These are phyloP conservation scores for Steinernema feltiae DNA, from an alignment of 1,140 invertebrate genomes.

Conservation along the genomic window DNA sequence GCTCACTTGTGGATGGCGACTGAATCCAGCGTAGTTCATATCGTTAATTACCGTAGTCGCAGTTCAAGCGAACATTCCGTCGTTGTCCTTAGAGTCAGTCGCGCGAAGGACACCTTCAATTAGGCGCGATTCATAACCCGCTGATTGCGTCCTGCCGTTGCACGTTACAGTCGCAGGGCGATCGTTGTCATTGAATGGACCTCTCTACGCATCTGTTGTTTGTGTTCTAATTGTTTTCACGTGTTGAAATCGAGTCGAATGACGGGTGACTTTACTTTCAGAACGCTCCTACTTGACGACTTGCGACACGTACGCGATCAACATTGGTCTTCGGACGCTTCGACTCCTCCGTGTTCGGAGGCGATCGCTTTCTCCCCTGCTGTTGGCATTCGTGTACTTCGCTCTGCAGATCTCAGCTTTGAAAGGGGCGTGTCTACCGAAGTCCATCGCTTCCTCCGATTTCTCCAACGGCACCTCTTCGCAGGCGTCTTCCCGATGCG, in stretches of 20 bases:
- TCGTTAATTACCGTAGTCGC: no score
- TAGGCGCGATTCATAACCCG: no score
- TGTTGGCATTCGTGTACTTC: background rate
- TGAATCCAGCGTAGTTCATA: no score
- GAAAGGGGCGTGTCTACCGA: background rate
- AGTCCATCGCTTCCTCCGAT: background rate
- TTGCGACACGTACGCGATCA: background rate
- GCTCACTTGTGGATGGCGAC: no score
- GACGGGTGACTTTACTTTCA: background rate
- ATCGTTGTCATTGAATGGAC: background rate
- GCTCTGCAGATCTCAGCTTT: background rate
- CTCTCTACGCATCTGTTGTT: background rate
- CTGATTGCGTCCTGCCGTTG: no score
- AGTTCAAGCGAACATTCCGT: no score
- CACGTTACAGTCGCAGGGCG: background rate
- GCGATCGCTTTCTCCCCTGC: background rate
- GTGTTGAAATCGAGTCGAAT: background rate
- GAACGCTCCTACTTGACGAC: background rate
- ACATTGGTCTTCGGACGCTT: background rate
- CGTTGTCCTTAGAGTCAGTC: background rate
- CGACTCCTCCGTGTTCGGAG: background rate
- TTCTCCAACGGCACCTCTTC: background rate
- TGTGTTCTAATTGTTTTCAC: background rate
- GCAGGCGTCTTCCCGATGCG: background rate
- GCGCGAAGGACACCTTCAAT: background rate